phyloP scores from a whole-genome alignment of 2,888 invertebrate genomes.

The Biston stratarius region DNA sequence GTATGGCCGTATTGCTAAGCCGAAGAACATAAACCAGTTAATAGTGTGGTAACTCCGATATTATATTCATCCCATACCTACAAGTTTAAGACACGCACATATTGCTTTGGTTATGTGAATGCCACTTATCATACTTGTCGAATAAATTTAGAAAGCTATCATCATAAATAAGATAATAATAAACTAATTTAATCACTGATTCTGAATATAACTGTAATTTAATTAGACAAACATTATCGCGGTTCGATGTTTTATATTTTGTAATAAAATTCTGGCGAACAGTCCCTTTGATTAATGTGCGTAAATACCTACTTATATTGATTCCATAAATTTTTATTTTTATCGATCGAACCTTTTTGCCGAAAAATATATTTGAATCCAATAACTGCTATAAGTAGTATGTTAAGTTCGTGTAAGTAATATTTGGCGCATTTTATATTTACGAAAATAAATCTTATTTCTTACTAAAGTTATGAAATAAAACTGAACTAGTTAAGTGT shows the following conservation, averaged over 20 bases:
- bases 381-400: no score
- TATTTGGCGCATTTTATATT: neutral
- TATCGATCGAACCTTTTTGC: neutral
- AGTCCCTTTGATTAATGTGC: conserved; percentile 36
- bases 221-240: conserved; percentile 49
- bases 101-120: conserved; percentile 59
- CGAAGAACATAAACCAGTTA: conserved; percentile 67
- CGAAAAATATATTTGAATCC: neutral
- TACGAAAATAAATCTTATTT: neutral
- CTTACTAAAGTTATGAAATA: neutral
- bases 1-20: conserved; percentile 49
- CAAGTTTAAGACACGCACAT: conserved; percentile 55
- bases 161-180: conserved; percentile 61
- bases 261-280: conserved; percentile 37
- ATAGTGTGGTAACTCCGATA: conserved; percentile 68
- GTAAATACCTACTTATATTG: conserved; percentile 23
- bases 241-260: conserved; percentile 40
- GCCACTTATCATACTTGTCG: conserved; percentile 63
- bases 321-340: neutral
- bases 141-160: conserved; percentile 70
- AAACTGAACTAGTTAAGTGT: no score
- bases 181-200: conserved; percentile 57
- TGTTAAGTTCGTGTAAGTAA: neutral
- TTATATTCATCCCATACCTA: conserved; percentile 58
- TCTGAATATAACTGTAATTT: conserved; percentile 53